These are phyloP conservation scores for Eurytoma californica DNA, from an alignment of 2,888 invertebrate species.

Conservation along the genomic window DNA sequence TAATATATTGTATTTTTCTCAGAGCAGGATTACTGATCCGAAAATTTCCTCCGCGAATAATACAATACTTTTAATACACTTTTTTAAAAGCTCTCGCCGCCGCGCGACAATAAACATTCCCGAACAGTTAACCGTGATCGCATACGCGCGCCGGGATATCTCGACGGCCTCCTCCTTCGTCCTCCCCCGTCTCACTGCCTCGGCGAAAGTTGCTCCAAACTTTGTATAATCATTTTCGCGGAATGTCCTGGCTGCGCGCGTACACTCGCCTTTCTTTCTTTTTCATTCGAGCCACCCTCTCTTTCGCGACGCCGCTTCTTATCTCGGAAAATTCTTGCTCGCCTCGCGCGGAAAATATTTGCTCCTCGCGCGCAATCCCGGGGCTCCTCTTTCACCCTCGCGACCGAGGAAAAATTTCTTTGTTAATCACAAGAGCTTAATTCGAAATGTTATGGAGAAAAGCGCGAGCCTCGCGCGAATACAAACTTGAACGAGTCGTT, in stretches of 20 bases:
- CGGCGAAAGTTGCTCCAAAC: conserved; percentile 67
- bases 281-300: conserved; percentile 40
- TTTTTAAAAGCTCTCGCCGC: not conserved
- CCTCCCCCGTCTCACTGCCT: conserved; percentile 32
- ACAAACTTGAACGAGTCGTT: too few relatives aligned
- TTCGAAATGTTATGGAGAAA: conserved; percentile 27
- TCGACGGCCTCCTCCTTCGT: conserved; percentile 27
- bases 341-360: conserved; percentile 44
- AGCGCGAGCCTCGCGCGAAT: not conserved
- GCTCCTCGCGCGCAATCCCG: conserved; percentile 34
- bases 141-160: conserved; percentile 41
- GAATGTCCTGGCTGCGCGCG: conserved; percentile 65
- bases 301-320: conserved; percentile 41
- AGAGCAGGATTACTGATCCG: conserved; percentile 33
- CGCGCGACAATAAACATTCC: conserved; percentile 43
- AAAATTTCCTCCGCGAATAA: too few relatives aligned
- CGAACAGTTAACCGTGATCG: conserved; percentile 27
- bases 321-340: conserved; percentile 54
- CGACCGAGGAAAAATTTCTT: conserved; percentile 16
- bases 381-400: conserved; percentile 17
- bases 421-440: conserved; percentile 41
- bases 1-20: too few relatives aligned
- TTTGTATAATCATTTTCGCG: conserved; percentile 70
- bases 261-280: conserved; percentile 51
- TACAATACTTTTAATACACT: too few relatives aligned